A percentile compares a stretch with the other conserved stretches of the same genome.
phyloP scores from a whole-genome alignment of 2,113 vertebrate species.

The Tachysurus fulvidraco region DNA sequence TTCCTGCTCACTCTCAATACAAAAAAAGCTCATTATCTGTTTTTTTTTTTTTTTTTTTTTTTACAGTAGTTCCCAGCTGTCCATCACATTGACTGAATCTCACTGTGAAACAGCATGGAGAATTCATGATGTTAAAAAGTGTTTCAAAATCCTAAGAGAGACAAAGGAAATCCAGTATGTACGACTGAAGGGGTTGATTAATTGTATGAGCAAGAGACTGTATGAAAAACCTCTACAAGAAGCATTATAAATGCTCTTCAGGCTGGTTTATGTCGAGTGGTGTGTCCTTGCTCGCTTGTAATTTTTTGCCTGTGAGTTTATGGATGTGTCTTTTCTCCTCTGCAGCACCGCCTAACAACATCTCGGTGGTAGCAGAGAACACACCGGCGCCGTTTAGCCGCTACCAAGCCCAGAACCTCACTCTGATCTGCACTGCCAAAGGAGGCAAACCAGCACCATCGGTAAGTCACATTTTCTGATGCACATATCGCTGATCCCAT shows the following conservation, averaged over 20 bases:
- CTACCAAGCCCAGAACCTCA: slow-evolving; percentile 97
- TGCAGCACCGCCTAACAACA: slow-evolving; percentile 91
- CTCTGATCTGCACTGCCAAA: slow-evolving; percentile 90
- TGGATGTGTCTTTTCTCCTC: slow-evolving; percentile 36
- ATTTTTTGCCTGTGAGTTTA: not conserved
- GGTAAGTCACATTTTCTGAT: slow-evolving; percentile 70
- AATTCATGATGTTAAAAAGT: slow-evolving; percentile 35
- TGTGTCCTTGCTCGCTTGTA: not conserved
- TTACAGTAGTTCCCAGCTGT: slow-evolving; percentile 12
- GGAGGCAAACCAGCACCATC: slow-evolving; percentile 91
- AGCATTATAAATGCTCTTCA: slow-evolving; percentile 17
- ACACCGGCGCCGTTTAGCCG: slow-evolving; percentile 90
- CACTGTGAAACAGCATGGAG: slow-evolving; percentile 44
- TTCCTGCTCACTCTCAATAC: not conserved
- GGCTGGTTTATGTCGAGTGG: not conserved
- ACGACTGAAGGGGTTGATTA: slow-evolving; percentile 5
- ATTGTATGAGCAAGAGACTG: not conserved
- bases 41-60: not conserved
- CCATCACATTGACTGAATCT: not conserved
- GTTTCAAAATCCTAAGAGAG: slow-evolving; percentile 23
- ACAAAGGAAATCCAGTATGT: slow-evolving; percentile 11
- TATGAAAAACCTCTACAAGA: not conserved
- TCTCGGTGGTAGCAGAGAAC: slow-evolving; percentile 88
- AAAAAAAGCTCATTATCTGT: not conserved
- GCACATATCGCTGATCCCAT: not conserved